Percentiles rank a stretch among this genome's conserved stretches.
phyloP scores from a whole-genome alignment of 92 coral and sea anemone species.

The Chrysogorgia sp. region DNA sequence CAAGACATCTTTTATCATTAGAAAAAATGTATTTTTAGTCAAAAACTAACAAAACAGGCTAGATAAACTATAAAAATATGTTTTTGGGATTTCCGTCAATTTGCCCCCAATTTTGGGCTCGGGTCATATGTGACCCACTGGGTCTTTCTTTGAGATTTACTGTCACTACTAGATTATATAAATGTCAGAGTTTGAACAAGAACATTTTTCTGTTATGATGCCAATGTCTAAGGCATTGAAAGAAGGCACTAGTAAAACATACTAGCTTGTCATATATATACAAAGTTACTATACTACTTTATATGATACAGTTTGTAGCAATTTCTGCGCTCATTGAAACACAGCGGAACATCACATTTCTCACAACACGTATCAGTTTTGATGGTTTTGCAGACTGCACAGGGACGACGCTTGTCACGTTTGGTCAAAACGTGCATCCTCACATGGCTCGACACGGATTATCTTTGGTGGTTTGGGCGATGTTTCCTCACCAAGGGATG shows the following conservation, averaged over 20 bases:
- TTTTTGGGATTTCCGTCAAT: slow-evolving; percentile 13
- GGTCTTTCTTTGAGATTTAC: slow-evolving; percentile 1
- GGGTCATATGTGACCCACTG: slow-evolving; percentile 35
- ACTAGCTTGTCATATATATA: slow-evolving; percentile 2
- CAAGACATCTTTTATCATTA: slow-evolving; percentile 5
- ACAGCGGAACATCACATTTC: slow-evolving; percentile 5
- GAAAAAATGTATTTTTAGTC: slow-evolving; percentile 4
- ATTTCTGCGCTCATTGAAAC: slow-evolving; percentile 27
- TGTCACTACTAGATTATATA: slow-evolving; percentile 19
- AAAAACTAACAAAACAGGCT: neutral
- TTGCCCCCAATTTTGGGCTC: neutral
- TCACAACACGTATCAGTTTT: slow-evolving; percentile 10
- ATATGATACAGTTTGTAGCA: slow-evolving; percentile 6
- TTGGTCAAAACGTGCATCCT: slow-evolving; percentile 25
- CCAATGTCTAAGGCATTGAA: slow-evolving; percentile 8
- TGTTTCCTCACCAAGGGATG: neutral
- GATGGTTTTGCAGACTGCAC: slow-evolving; percentile 18
- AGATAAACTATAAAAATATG: slow-evolving; percentile 2
- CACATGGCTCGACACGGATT: slow-evolving; percentile 6
- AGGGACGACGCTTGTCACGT: slow-evolving; percentile 12
- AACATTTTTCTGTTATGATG: slow-evolving; percentile 2
- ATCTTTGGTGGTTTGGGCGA: neutral
- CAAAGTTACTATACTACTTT: neutral
- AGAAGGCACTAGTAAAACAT: slow-evolving; percentile 13
- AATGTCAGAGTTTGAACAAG: slow-evolving; percentile 7